Percentiles rank a stretch among this genome's conserved stretches.
Conservation (phyloP, 2,113 vertebrate species). For the Merops nubicus region DNA sequence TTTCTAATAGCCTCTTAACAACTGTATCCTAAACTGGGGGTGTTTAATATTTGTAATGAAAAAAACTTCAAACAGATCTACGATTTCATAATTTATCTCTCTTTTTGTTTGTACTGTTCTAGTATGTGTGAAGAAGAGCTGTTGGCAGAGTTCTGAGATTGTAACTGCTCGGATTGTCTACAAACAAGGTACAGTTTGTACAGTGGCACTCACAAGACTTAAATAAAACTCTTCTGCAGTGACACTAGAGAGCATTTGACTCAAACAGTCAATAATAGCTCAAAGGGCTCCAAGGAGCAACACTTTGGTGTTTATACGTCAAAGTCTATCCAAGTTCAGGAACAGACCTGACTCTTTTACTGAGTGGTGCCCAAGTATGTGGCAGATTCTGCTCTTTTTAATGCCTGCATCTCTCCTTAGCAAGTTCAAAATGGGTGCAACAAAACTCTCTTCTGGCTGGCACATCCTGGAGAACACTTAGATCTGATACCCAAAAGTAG, state of each 20-base stretch:
- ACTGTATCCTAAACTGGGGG: background rate
- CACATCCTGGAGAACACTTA: background rate
- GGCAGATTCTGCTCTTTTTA: background rate
- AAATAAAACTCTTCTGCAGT: background rate
- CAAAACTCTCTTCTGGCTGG: background rate
- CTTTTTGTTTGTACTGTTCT: background rate
- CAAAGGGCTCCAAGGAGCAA: background rate
- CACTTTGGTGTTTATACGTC: background rate
- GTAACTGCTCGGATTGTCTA: background rate
- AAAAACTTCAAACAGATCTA: background rate
- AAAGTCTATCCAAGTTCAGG: background rate
- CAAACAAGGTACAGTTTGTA: rapidly evolving
- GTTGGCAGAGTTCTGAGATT: background rate
- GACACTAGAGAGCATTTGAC: background rate
- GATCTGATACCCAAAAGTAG: background rate
- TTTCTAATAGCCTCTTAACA: background rate
- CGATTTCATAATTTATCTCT: background rate
- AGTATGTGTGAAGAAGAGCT: background rate
- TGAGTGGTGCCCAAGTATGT: background rate
- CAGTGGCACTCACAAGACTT: background rate
- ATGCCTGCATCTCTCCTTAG: background rate
- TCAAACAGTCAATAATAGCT: background rate
- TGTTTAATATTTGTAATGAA: background rate
- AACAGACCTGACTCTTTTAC: background rate
- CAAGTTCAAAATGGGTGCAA: background rate